Conservation (phyloP, 2,113 vertebrate species). For the Ceratotherium simum region DNA sequence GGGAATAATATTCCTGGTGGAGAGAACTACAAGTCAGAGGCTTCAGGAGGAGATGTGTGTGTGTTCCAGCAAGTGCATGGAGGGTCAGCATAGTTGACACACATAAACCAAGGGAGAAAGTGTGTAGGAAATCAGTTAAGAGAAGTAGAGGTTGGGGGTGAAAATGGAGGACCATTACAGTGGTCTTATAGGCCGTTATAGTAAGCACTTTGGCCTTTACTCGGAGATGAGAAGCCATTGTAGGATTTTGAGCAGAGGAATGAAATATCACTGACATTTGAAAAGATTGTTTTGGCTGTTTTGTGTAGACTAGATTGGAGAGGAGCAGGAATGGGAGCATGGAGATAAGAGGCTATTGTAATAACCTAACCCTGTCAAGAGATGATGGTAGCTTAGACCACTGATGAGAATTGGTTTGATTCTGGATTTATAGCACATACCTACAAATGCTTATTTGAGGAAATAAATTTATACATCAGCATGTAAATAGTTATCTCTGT, state of each 20-base stretch:
- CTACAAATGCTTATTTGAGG: not conserved
- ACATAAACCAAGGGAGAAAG: not conserved
- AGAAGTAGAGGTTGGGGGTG: not conserved
- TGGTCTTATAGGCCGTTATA: not conserved
- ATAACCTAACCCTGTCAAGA: not conserved
- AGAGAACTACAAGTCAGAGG: not conserved
- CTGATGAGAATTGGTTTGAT: not conserved
- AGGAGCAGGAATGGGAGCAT: not conserved
- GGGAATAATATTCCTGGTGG: not conserved
- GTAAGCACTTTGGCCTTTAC: not conserved
- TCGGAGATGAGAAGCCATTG: not conserved
- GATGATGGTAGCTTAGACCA: not conserved
- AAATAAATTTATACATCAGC: not conserved
- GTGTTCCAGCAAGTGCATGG: not conserved
- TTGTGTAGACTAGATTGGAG: not conserved
- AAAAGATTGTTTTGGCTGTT: not conserved
- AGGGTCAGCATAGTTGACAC: not conserved
- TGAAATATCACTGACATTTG: slow-evolving; percentile 14
- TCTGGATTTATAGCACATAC: not conserved
- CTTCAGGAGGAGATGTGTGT: not conserved
- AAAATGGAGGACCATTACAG: not conserved
- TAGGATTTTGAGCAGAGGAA: not conserved
- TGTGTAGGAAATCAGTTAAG: not conserved
- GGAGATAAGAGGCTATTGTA: not conserved
- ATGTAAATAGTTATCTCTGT: not conserved